phyloP scores from a whole-genome alignment of 1,140 invertebrate genomes.

The Eciton burchellii region DNA sequence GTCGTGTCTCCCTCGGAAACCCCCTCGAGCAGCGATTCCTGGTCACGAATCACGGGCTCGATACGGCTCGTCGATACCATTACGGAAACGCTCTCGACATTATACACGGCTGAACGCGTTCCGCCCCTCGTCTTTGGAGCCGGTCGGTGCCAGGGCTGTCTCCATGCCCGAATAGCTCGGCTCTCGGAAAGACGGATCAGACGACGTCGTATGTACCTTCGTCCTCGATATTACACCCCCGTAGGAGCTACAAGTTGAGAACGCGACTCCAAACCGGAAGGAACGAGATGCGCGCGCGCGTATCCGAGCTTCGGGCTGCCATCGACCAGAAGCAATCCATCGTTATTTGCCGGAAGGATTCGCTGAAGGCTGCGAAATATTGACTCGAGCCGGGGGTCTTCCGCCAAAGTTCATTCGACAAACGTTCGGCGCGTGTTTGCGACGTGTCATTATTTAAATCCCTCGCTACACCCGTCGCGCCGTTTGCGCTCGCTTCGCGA shows the following conservation, averaged over 20 bases:
- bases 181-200: conserved; percentile 67
- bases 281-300: conserved; percentile 55
- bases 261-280: conserved; percentile 49
- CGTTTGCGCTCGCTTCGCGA: conserved; percentile 12
- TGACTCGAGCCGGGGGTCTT: conserved; percentile 42
- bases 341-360: conserved; percentile 70
- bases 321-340: conserved; percentile 65
- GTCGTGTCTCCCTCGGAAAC: neutral
- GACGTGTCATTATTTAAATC: conserved; percentile 56
- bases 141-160: conserved; percentile 55
- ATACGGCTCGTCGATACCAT: conserved; percentile 68
- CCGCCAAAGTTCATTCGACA: conserved; percentile 39
- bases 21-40: conserved; percentile 27
- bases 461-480: conserved; percentile 19
- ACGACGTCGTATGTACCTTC: conserved; percentile 68
- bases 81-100: conserved; percentile 63
- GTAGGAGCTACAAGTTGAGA: conserved; percentile 47
- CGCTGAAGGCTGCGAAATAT: conserved; percentile 66
- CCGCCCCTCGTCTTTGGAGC: conserved; percentile 56
- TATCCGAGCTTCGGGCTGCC: conserved; percentile 58
- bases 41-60: conserved; percentile 48
- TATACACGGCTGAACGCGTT: conserved; percentile 62
- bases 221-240: conserved; percentile 68
- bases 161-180: conserved; percentile 66
- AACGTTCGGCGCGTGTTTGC: conserved; percentile 21